Percentiles rank a stretch among this genome's conserved stretches.
Conservation (phyloP, 2,797 vertebrate species). For the Pseudochaenichthys georgianus region DNA sequence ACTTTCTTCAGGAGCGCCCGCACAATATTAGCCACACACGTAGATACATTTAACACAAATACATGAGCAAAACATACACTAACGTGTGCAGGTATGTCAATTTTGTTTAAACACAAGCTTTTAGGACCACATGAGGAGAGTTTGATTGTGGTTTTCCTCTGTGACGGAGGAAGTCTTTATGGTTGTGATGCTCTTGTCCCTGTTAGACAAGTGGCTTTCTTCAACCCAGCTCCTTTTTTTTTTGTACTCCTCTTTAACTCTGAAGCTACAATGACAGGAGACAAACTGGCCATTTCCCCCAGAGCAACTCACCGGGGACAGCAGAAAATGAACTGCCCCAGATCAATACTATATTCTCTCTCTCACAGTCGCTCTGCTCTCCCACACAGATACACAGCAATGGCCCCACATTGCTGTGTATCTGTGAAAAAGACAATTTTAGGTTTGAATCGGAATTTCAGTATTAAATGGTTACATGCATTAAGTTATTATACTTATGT, state of each 20-base stretch:
- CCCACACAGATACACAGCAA: conserved; percentile 24
- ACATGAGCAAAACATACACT: background rate
- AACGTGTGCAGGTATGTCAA: conserved; percentile 6
- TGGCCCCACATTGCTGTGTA: background rate
- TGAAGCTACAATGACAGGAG: conserved; percentile 82
- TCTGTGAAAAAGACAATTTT: background rate
- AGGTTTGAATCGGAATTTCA: background rate
- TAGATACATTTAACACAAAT: conserved; percentile 15
- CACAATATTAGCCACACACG: conserved; percentile 49
- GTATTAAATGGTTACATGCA: background rate
- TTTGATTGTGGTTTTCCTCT: conserved; percentile 7
- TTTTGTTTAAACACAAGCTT: background rate
- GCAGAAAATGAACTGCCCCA: conserved; percentile 83
- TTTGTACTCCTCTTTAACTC: conserved; percentile 66
- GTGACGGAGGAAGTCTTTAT: conserved; percentile 9
- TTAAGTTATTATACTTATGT: background rate
- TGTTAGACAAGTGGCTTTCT: conserved; percentile 36
- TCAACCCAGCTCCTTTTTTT: background rate
- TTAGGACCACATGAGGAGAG: background rate
- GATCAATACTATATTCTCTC: conserved; percentile 83
- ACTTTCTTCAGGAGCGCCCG: conserved; percentile 57
- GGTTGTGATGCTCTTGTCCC: conserved; percentile 21
- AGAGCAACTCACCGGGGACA: conserved; percentile 81
- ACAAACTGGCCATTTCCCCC: conserved; percentile 86
- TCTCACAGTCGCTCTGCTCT: conserved; percentile 47